Percentiles rank a stretch among this genome's conserved stretches.
Evolutionary conservation across 1,140 invertebrate species (phyloP).

Genomic region (Cryptotermes secundus): DNA sequence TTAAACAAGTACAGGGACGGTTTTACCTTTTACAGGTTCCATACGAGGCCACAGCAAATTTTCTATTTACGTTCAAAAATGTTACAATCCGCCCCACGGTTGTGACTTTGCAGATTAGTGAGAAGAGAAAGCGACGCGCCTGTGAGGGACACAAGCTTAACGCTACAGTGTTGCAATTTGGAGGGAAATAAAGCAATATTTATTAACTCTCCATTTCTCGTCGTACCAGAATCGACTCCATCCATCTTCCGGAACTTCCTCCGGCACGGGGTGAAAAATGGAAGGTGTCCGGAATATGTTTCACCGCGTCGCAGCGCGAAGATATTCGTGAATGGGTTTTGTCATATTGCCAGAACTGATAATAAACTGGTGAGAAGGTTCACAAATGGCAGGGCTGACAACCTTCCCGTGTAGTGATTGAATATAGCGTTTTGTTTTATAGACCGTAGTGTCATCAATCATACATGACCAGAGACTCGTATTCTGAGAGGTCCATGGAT

Average conservation of each 20-base stretch:
- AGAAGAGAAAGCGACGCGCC: too few relatives aligned
- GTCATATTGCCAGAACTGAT: background rate
- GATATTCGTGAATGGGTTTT: background rate
- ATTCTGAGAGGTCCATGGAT: background rate
- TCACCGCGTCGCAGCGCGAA: background rate
- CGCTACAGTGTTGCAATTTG: too few relatives aligned
- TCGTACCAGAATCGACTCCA: background rate
- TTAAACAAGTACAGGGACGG: too few relatives aligned
- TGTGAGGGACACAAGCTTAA: too few relatives aligned
- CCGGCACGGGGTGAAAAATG: background rate
- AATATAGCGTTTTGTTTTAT: background rate
- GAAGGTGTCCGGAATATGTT: background rate
- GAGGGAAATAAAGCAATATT: too few relatives aligned
- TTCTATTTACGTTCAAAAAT: too few relatives aligned
- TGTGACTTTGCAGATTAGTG: too few relatives aligned
- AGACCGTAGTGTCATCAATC: background rate
- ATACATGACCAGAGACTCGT: background rate
- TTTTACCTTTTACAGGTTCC: too few relatives aligned
- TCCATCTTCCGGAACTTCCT: background rate
- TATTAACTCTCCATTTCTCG: too few relatives aligned
- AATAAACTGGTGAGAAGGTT: background rate
- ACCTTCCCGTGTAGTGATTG: too few relatives aligned
- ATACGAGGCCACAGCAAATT: too few relatives aligned
- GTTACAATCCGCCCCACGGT: too few relatives aligned
- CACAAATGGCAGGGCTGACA: background rate